Base-by-base conservation (phyloP, 2,888 invertebrate genomes). In the Meta bourneti region DNA sequence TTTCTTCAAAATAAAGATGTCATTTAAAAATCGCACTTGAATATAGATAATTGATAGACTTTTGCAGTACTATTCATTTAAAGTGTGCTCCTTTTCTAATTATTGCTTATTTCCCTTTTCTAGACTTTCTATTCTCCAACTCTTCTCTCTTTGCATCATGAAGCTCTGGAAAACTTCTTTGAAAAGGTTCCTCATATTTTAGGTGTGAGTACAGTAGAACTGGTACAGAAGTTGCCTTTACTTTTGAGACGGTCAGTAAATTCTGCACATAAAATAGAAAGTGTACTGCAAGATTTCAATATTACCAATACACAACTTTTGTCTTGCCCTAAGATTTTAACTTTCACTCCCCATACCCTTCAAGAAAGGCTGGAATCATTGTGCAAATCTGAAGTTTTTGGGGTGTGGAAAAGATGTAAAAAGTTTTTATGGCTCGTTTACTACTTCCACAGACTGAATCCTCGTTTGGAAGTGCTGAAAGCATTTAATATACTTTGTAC, bases 381-480 rank as follows among this genome's bases (percentile, higher is more conserved):
- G 48, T 87, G 82, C 61, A 61, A 34, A 9, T 70, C 86, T 34
- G 78, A 86, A 48, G 86, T 82, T 5, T 87, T 91, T 61, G 34
- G 77, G 48, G 16, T 82, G 6, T 11, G 86, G 77, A 75, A 82
- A 71, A 72, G 82, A n/a, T 49, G 87, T 19, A 86, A 75, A 71
- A 86, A 87, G 20, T 91, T 91, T 70, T 78, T 91, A 9, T 91
- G 91, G 91, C 78, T 91, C 0, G 90, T 86, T 13, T 86, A 87
- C 54, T 74, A 91, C 75, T 87, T 74, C 49, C 20, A 48, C 5
- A 81, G 77, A 20, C 7, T 91, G n/a, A 77, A 78, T 7, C 48
- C 49, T n/a, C 81, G 91, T 20, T 20, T 91, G 34, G 48, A 75
- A 6, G 51, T 70, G 34, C 52, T 91, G 13, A 91, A 81, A 81